Percentiles rank a stretch among this genome's conserved stretches.
These are phyloP conservation scores for Nephrotoma appendiculata DNA, from an alignment of 2,888 invertebrate genomes.

Conservation along the genomic window DNA sequence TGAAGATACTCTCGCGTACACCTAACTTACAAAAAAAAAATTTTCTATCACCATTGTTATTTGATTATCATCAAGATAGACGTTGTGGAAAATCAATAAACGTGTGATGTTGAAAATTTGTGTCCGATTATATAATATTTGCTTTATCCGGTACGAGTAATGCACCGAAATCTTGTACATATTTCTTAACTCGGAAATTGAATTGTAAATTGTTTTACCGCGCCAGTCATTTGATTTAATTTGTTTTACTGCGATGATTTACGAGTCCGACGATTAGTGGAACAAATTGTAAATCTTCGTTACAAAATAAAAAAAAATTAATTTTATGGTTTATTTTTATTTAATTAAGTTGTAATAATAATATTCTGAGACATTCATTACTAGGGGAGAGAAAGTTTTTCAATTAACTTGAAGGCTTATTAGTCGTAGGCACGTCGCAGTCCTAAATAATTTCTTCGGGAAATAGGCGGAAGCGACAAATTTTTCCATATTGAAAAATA, in stretches of 20 bases:
- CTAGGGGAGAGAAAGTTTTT: background rate
- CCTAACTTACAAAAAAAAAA: background rate
- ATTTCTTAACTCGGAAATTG: background rate
- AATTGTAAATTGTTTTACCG: background rate
- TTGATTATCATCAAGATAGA: background rate
- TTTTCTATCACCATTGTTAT: background rate
- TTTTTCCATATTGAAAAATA: too few species aligned
- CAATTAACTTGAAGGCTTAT: background rate
- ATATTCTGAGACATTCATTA: background rate
- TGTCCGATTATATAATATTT: background rate
- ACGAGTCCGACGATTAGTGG: background rate
- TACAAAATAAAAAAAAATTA: too few species aligned
- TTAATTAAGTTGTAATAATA: background rate
- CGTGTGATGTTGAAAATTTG: background rate
- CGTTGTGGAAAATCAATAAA: background rate
- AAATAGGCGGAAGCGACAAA: too few species aligned
- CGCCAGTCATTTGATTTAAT: background rate
- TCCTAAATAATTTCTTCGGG: too few species aligned
- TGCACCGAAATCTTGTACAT: background rate
- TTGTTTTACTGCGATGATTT: background rate
- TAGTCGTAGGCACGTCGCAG: too few species aligned
- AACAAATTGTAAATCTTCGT: background rate
- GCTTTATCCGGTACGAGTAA: background rate
- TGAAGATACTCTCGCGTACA: background rate
- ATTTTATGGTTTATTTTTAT: background rate